These are phyloP conservation scores for Pseudachorutes palmiensis DNA, from an alignment of 1,140 invertebrate genomes.

Conservation along the genomic window DNA sequence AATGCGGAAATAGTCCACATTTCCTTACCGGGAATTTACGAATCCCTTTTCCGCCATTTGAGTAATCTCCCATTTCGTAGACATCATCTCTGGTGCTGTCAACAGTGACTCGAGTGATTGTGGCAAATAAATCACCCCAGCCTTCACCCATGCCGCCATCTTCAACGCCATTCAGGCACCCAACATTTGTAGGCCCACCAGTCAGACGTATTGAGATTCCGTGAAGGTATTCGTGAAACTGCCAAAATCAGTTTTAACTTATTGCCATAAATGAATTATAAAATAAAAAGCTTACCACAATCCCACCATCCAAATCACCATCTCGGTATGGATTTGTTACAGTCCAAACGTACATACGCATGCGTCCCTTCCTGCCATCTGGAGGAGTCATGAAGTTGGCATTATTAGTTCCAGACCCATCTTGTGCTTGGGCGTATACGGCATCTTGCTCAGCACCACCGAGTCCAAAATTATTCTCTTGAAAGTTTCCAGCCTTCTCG, in stretches of 20 bases:
- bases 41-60: background rate
- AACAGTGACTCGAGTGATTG: background rate
- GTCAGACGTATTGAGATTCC: slow-evolving; percentile 8
- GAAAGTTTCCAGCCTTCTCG: slow-evolving; percentile 1
- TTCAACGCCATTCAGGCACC: background rate
- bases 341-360: slow-evolving; percentile 15
- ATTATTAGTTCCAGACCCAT: slow-evolving; percentile 9
- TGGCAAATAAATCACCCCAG: slow-evolving; percentile 4
- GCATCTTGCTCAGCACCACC: background rate
- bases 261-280: background rate
- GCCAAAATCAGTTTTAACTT: background rate
- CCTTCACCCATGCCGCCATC: slow-evolving; percentile 9
- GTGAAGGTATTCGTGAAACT: slow-evolving; percentile 13
- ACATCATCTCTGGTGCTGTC: background rate
- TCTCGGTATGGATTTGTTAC: background rate
- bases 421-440: background rate
- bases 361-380: background rate
- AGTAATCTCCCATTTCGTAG: slow-evolving; percentile 10
- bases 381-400: slow-evolving; percentile 11
- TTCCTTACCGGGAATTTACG: background rate
- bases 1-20: background rate
- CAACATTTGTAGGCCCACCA: slow-evolving; percentile 8
- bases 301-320: slow-evolving; percentile 15
- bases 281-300: background rate
- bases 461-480: background rate